Evolutionary conservation across 2,888 invertebrate genomes (phyloP).

Genomic region (Leuctra nigra): DNA sequence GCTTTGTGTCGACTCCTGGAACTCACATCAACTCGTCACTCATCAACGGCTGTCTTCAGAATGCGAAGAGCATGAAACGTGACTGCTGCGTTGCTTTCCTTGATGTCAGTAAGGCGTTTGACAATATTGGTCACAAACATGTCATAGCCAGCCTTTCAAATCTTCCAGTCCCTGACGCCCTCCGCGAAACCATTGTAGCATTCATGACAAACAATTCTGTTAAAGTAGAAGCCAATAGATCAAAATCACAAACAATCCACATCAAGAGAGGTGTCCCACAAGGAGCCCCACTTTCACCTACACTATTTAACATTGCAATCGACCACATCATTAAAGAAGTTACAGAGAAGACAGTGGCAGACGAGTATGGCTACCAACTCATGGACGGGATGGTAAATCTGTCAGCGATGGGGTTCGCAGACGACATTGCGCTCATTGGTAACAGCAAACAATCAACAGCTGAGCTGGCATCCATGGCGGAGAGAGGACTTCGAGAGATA

Average conservation of each 20-base stretch:
- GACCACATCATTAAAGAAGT: conserved; percentile 2
- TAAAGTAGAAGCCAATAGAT: neutral
- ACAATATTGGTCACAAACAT: conserved; percentile 1
- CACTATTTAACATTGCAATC: conserved; percentile 6
- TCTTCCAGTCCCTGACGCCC: neutral
- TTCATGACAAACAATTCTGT: neutral
- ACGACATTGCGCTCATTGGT: neutral
- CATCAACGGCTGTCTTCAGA: neutral
- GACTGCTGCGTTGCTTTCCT: conserved; percentile 7
- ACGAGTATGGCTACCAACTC: neutral
- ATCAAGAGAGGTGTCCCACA: too few species aligned
- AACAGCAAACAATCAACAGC: neutral
- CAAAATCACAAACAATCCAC: neutral
- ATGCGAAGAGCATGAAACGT: neutral
- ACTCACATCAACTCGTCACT: neutral
- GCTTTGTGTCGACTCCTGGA: conserved; percentile 3
- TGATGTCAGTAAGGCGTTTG: conserved; percentile 5
- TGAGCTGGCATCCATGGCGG: neutral
- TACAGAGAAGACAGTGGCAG: neutral
- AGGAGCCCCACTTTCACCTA: too few species aligned
- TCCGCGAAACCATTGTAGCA: neutral
- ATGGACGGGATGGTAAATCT: neutral
- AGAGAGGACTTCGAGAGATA: neutral
- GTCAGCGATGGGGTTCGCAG: neutral
- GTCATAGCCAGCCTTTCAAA: neutral